A percentile compares a stretch with the other conserved stretches of the same genome.
Evolutionary conservation across 2,888 invertebrate species (phyloP).

Genomic region (Volucella zonaria): DNA sequence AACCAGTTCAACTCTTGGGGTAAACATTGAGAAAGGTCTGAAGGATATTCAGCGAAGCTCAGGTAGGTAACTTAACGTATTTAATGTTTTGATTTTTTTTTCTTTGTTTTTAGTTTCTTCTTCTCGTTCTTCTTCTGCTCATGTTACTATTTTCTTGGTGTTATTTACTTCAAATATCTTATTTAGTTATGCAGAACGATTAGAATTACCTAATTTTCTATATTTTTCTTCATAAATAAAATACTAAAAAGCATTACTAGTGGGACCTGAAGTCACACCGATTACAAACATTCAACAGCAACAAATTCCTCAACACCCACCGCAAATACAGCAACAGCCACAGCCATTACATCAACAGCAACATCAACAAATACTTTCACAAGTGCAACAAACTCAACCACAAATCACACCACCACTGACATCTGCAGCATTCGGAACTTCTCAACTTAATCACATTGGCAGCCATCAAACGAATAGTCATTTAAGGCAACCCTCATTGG

Average conservation of each 20-base stretch:
- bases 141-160: constrained; percentile 4
- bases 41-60: constrained; percentile 82
- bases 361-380: constrained; percentile 39
- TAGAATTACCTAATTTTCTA: constrained; percentile 68
- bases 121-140: constrained; percentile 50
- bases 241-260: constrained; percentile 75
- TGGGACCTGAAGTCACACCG: constrained; percentile 74
- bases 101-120: constrained; percentile 37
- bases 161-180: constrained; percentile 7
- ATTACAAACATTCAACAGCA: constrained; percentile 61
- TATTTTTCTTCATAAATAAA: constrained; percentile 56
- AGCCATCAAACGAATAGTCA: constrained; percentile 43
- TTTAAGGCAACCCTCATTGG: constrained; percentile 57
- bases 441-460: constrained; percentile 52
- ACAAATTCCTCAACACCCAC: constrained; percentile 60
- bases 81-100: background rate
- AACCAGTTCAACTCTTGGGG: constrained; percentile 80
- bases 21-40: constrained; percentile 82
- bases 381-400: constrained; percentile 68
- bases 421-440: constrained; percentile 23
- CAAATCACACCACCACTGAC: constrained; percentile 62
- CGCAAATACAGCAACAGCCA: constrained; percentile 68
- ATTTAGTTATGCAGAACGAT: constrained; percentile 63
- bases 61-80: constrained; percentile 76
- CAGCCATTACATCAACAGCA: constrained; percentile 45